Conservation (phyloP, 2,888 invertebrate genomes). For the Lepetodrilus schrolli region DNA sequence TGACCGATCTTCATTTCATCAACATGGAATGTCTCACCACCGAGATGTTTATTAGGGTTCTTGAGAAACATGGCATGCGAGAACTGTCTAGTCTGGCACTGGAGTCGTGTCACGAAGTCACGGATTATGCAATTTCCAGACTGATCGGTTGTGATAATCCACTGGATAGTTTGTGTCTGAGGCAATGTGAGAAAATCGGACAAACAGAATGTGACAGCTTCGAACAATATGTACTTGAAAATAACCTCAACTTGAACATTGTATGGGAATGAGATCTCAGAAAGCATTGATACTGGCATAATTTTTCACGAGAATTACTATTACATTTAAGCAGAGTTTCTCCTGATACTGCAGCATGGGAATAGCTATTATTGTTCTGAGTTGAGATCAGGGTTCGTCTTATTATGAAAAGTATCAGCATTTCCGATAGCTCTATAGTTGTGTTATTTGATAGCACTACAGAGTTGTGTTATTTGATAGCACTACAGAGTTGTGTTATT, state of each 20-base stretch:
- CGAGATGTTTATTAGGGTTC: constrained; percentile 21
- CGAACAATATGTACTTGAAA: not conserved
- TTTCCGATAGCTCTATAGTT: too few relatives aligned
- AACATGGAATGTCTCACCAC: constrained; percentile 35
- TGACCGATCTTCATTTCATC: constrained; percentile 35
- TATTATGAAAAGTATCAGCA: too few relatives aligned
- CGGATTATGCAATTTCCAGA: constrained; percentile 7
- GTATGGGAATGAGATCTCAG: constrained; percentile 32
- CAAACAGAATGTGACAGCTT: constrained; percentile 19
- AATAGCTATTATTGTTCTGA: too few relatives aligned
- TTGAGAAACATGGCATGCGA: constrained; percentile 32
- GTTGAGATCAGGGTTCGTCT: too few relatives aligned
- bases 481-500: too few relatives aligned
- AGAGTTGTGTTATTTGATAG: too few relatives aligned
- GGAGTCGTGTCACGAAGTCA: constrained; percentile 34
- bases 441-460: too few relatives aligned
- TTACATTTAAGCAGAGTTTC: too few relatives aligned
- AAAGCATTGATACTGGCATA: too few relatives aligned
- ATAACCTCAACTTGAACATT: constrained; percentile 24
- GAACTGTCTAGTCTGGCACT: constrained; percentile 20
- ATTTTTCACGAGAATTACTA: too few relatives aligned
- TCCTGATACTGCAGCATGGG: too few relatives aligned
- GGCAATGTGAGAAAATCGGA: constrained; percentile 27
- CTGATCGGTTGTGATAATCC: constrained; percentile 22
- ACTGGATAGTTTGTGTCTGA: constrained; percentile 23